Evolutionary conservation across 1,140 invertebrate genomes (phyloP), one percentile per base, ranked within the genome.

Genomic region (Notospermus geniculatus): DNA sequence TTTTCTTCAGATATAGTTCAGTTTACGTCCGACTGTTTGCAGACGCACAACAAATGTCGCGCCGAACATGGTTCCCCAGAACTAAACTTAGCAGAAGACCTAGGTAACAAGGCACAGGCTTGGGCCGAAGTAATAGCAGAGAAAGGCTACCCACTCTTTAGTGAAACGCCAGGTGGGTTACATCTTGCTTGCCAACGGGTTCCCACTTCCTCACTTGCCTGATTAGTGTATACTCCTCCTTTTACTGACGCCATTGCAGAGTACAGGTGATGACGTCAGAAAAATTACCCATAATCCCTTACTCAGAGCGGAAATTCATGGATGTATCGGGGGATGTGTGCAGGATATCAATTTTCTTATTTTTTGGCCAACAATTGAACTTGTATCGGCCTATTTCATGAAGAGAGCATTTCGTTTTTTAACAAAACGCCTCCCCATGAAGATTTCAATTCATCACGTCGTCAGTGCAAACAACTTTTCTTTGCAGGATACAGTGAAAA

Each of bases 41-140:
- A 54, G 28, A 60, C 67, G 32, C 69, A 71, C 55, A 71, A 71
- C 64, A 29, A 58, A 27, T 62, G 63, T 25, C 54, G 69, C 19
- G 19, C 28, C n/a, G 23, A 15, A 5, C 69, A 71, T 57, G 67
- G 67, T 1, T 59, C 61, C 29, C 65, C 65, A 29, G 60, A 65
- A 27, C 32, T 71, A 36, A 52, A 28, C 23, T 23, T 46, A 28
- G 32, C 62, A 5, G 69, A 67, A 5, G 69, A 69, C 5, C 36
- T 71, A n/a, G 57, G 22, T 19, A 60, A 56, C 28, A 60, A 71
- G 32, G 62, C 69, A 7, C 69, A 71, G 61, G 59, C 61, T 53
- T 71, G 69, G 69, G 69, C 69, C 2, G 54, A 71, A 28, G 62
- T 54, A 7, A 60, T 71, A 11, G 64, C 67, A 32, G 69, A 71